A percentile compares a stretch with the other conserved stretches of the same genome.
These are phyloP conservation scores for Neolamprologus hecqui DNA, from an alignment of 2,113 vertebrate species.

Conservation along the genomic window DNA sequence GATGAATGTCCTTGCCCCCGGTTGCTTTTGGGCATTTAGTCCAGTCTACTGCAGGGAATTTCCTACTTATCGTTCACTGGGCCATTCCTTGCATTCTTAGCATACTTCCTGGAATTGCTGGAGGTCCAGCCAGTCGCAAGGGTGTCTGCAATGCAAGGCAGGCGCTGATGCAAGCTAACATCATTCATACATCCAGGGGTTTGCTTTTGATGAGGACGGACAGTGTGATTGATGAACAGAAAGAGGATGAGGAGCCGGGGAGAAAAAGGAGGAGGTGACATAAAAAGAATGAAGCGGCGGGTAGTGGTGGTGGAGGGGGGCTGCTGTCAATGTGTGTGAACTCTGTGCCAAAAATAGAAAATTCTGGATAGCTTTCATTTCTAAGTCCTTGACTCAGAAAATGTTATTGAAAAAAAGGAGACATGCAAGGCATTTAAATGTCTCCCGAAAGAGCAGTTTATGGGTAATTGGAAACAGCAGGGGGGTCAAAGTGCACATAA, in stretches of 20 bases:
- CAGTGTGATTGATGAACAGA: slow-evolving; percentile 50
- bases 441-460: slow-evolving; percentile 15
- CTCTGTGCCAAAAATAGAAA: slow-evolving; percentile 60
- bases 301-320: not conserved
- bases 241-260: slow-evolving; percentile 13
- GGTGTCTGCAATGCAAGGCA: slow-evolving; percentile 54
- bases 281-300: not conserved
- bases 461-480: slow-evolving; percentile 40
- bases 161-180: slow-evolving; percentile 4
- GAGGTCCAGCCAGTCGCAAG: slow-evolving; percentile 43
- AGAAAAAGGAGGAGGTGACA: slow-evolving; percentile 8
- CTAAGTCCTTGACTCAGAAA: slow-evolving; percentile 40
- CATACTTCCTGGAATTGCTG: slow-evolving; percentile 43
- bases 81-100: slow-evolving; percentile 68
- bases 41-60: slow-evolving; percentile 52
- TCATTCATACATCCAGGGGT: slow-evolving; percentile 11
- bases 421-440: slow-evolving; percentile 33
- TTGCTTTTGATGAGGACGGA: slow-evolving; percentile 25
- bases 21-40: slow-evolving; percentile 47
- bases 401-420: slow-evolving; percentile 52
- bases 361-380: slow-evolving; percentile 41
- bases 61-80: slow-evolving; percentile 67
- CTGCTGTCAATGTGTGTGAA: slow-evolving; percentile 32
- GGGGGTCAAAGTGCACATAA: slow-evolving; percentile 44
- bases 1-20: slow-evolving; percentile 3